phyloP scores from a whole-genome alignment of 2,888 invertebrate species.

The Dicyrtomina minuta region DNA sequence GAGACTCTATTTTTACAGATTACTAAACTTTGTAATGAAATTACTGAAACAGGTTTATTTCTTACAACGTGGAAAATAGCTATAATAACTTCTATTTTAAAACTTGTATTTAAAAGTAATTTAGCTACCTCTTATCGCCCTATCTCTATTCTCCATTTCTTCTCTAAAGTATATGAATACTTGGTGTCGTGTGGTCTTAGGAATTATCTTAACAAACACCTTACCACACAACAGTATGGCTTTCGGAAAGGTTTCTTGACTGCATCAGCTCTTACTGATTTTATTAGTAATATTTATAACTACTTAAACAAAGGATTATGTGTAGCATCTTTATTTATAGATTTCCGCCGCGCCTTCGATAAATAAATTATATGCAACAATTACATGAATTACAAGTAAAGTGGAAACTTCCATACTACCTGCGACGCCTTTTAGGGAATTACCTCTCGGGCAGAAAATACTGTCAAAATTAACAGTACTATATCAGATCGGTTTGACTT shows the following conservation, averaged over 20 bases:
- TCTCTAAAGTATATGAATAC: slow-evolving; percentile 6
- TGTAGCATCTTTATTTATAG: too few relatives aligned
- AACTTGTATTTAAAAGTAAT: background rate
- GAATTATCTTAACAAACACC: background rate
- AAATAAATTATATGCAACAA: background rate
- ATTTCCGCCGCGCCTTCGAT: too few relatives aligned
- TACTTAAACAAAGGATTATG: too few relatives aligned
- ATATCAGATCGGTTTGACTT: background rate
- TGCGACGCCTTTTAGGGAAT: background rate
- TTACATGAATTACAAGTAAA: background rate
- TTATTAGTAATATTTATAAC: too few relatives aligned
- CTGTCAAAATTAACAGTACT: background rate
- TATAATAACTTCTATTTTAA: background rate
- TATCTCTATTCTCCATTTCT: slow-evolving; percentile 13
- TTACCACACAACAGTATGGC: too few relatives aligned
- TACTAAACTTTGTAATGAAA: background rate
- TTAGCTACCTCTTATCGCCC: too few relatives aligned
- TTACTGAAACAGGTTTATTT: background rate
- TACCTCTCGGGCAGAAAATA: background rate
- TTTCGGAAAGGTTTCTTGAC: background rate
- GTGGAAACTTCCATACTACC: background rate
- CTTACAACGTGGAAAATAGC: slow-evolving; percentile 4
- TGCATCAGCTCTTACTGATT: background rate
- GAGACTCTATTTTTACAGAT: background rate
- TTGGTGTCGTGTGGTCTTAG: background rate